Conservation (phyloP, 2,888 invertebrate species). For the Ormia ochracea region DNA sequence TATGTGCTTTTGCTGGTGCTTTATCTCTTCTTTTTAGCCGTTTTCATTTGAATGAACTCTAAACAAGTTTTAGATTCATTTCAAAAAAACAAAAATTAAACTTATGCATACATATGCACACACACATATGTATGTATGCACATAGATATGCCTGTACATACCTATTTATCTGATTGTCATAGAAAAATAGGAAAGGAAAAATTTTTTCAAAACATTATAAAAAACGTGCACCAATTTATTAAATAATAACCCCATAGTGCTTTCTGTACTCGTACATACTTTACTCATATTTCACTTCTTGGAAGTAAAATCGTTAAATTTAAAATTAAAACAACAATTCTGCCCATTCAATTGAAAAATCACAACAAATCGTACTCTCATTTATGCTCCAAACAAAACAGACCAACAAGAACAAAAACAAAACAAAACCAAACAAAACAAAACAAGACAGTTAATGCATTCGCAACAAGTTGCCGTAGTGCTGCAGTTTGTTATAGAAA, state of each 20-base stretch:
- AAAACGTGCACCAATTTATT: neutral
- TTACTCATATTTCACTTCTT: neutral
- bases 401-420: too few species aligned
- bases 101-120: neutral
- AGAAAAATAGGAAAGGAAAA: neutral
- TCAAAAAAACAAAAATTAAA: conserved; percentile 23
- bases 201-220: neutral
- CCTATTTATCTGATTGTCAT: neutral
- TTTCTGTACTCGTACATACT: neutral
- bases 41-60: conserved; percentile 54
- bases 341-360: neutral
- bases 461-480: conserved; percentile 28
- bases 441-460: neutral
- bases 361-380: conserved; percentile 9
- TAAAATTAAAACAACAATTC: conserved; percentile 17
- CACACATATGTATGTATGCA: neutral
- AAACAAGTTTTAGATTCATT: conserved; percentile 52
- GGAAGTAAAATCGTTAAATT: conserved; percentile 32
- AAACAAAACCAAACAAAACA: neutral
- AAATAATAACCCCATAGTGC: neutral
- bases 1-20: neutral
- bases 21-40: conserved; percentile 13
- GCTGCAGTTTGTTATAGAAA: neutral
- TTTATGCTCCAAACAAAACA: too few species aligned
- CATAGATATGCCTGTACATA: neutral